Evolutionary conservation across 2,797 vertebrate genomes (phyloP).

Genomic region (Hemibagrus guttatus): DNA sequence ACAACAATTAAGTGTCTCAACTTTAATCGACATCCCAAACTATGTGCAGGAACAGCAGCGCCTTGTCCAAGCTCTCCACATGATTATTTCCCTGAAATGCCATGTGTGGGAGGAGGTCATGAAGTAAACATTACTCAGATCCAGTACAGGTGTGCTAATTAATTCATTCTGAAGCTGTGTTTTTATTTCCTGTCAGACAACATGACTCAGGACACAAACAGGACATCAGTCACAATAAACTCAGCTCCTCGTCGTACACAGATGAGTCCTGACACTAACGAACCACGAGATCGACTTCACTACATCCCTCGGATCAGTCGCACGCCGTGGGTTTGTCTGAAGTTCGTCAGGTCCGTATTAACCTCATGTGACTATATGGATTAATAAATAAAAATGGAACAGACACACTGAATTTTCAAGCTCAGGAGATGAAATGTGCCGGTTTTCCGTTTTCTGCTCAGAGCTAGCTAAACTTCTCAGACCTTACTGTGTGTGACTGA

Average conservation of each 20-base stretch:
- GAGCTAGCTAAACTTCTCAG: background rate
- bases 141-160: background rate
- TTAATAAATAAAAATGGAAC: background rate
- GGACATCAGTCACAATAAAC: background rate
- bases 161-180: background rate
- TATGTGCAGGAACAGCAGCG: background rate
- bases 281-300: background rate
- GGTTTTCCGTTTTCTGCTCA: background rate
- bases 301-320: background rate
- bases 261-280: background rate
- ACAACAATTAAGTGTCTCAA: background rate
- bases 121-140: background rate
- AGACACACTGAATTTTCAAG: background rate
- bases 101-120: background rate
- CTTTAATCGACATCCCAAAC: background rate
- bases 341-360: background rate
- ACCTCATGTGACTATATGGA: background rate
- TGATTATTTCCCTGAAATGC: background rate
- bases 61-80: background rate
- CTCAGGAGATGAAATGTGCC: background rate
- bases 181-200: background rate
- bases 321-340: background rate
- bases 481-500: background rate
- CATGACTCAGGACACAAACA: background rate
- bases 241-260: background rate